Conservation (phyloP, 2,113 vertebrate species). For the Australoheros scitulus region DNA sequence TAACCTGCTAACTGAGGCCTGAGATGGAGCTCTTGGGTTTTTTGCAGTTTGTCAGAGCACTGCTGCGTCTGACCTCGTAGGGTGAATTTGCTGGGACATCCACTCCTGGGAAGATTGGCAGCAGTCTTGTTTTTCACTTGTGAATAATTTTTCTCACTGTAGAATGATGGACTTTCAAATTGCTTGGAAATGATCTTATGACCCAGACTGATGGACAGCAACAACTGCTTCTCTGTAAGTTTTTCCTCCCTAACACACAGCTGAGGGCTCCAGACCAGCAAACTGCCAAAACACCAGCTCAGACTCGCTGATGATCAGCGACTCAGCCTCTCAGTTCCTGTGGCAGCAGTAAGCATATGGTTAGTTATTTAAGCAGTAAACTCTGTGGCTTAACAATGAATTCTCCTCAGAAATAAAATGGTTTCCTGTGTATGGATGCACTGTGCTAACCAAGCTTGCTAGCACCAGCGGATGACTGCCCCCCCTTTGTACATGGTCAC, state of each 20-base stretch:
- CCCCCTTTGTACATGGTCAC: background rate
- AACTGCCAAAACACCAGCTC: too few relatives aligned
- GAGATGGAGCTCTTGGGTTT: background rate
- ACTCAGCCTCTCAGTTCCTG: rapidly evolving
- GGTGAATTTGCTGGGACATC: background rate
- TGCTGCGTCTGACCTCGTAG: background rate
- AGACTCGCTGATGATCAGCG: too few relatives aligned
- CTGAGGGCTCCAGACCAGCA: too few relatives aligned
- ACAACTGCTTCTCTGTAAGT: too few relatives aligned
- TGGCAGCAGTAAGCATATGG: rapidly evolving
- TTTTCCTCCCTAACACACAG: too few relatives aligned
- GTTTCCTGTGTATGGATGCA: background rate
- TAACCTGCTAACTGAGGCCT: too few relatives aligned
- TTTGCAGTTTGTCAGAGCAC: rapidly evolving
- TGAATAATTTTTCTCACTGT: too few relatives aligned
- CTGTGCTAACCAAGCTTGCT: background rate
- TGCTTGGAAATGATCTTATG: too few relatives aligned
- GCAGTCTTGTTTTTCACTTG: background rate
- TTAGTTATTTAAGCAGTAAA: rapidly evolving
- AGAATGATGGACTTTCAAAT: too few relatives aligned
- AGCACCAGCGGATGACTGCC: background rate
- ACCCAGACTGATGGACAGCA: too few relatives aligned
- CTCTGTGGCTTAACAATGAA: background rate
- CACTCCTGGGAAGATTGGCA: background rate
- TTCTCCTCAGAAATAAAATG: background rate